Conservation (phyloP, 37 sponge, comb jelly and placozoan genomes). For the Lycopodina hypogea region DNA sequence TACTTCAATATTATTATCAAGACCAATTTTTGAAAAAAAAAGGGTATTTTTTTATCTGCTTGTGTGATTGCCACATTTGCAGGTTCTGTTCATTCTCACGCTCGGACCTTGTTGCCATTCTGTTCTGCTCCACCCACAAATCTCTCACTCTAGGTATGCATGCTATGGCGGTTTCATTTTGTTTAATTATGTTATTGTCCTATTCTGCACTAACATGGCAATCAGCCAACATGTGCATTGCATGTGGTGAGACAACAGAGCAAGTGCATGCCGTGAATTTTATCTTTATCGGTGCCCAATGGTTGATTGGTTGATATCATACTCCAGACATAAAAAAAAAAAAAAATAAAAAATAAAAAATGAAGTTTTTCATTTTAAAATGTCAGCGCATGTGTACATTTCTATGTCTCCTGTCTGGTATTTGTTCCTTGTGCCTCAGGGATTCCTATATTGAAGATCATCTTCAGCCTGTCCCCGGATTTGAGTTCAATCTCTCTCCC, state of each 20-base stretch:
- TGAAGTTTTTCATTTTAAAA: not conserved
- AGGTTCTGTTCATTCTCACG: conserved; percentile 28
- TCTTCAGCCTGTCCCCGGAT: conserved; percentile 72
- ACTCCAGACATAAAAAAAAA: too few species aligned
- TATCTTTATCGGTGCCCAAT: too few species aligned
- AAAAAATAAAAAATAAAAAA: too few species aligned
- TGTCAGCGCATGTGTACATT: not conserved
- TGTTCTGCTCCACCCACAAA: conserved; percentile 99
- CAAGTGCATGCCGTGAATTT: too few species aligned
- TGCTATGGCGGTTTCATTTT: not conserved
- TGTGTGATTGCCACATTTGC: not conserved
- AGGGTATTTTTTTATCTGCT: too few species aligned
- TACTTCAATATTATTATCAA: too few species aligned
- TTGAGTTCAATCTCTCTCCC: conserved; percentile 77
- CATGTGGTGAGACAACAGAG: too few species aligned
- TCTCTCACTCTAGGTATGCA: conserved; percentile 90
- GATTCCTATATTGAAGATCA: conserved; percentile 93
- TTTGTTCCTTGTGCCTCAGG: conserved; percentile 32
- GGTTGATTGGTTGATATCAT: too few species aligned
- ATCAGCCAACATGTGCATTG: too few species aligned
- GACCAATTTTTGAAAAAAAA: too few species aligned
- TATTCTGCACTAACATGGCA: too few species aligned
- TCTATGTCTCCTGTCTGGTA: not conserved
- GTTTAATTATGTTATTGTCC: not conserved
- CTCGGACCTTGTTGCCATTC: conserved; percentile 67